Conservation (phyloP, 1,140 invertebrate genomes). For the Listronotus bonariensis region DNA sequence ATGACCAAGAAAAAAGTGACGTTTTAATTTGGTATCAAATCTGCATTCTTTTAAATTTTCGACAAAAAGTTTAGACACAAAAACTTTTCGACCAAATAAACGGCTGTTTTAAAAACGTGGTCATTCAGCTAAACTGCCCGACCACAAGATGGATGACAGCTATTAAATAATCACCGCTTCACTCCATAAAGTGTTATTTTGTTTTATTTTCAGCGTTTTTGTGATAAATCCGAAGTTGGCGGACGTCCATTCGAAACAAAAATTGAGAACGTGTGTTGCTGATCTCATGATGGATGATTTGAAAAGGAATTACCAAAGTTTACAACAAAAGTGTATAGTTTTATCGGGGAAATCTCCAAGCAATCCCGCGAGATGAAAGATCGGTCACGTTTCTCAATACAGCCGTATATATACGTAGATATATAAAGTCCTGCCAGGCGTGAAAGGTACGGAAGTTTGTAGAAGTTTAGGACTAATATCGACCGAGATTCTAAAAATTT, state of each 20-base stretch:
- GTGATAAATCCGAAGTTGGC: conserved; percentile 31
- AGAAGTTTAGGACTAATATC: conserved; percentile 36
- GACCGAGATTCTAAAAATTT: conserved; percentile 23
- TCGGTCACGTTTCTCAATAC: conserved; percentile 53
- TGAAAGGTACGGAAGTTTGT: conserved; percentile 42
- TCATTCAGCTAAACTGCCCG: conserved; percentile 8
- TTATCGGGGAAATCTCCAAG: conserved; percentile 55
- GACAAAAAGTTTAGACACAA: neutral
- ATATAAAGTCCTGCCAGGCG: conserved; percentile 37
- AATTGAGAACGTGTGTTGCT: conserved; percentile 41
- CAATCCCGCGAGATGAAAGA: conserved; percentile 55
- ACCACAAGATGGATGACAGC: conserved; percentile 30
- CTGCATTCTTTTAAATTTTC: too few relatives aligned
- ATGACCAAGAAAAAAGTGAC: too few relatives aligned
- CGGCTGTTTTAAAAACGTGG: conserved; percentile 19
- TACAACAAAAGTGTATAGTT: conserved; percentile 56
- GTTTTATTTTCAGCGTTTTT: conserved; percentile 32
- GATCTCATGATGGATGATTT: conserved; percentile 56
- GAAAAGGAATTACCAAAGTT: conserved; percentile 56
- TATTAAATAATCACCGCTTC: conserved; percentile 42
- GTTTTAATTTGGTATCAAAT: too few relatives aligned
- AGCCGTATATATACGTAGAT: conserved; percentile 43
- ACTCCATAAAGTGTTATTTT: conserved; percentile 35
- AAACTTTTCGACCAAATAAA: conserved; percentile 8
- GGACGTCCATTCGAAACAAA: conserved; percentile 19